Conservation (phyloP, 1,140 invertebrate genomes). For the Drosophila erecta region DNA sequence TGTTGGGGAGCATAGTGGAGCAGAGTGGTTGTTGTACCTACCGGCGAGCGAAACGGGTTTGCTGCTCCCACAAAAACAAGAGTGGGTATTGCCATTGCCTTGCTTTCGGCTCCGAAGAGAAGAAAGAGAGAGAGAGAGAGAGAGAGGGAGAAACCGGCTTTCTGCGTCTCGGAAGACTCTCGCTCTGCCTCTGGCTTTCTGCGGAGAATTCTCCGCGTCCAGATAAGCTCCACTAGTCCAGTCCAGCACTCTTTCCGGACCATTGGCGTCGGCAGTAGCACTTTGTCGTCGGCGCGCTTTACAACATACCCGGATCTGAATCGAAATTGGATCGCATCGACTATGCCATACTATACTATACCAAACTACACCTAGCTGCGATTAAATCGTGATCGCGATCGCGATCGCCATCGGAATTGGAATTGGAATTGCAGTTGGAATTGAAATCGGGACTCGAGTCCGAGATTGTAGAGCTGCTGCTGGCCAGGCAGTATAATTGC, state of each 20-base stretch:
- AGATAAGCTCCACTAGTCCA: constrained; percentile 59
- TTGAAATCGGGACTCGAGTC: constrained; percentile 23
- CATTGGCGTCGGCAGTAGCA: constrained; percentile 76
- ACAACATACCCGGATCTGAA: constrained; percentile 53
- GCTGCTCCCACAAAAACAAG: constrained; percentile 30
- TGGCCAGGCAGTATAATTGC: constrained; percentile 31
- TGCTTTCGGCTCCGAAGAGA: neutral
- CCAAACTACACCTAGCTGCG: neutral
- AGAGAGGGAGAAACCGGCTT: constrained; percentile 63
- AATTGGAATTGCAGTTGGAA: constrained; percentile 9
- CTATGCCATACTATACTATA: no score
- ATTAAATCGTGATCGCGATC: constrained; percentile 26
- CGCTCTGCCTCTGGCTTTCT: constrained; percentile 59
- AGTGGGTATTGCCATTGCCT: constrained; percentile 15
- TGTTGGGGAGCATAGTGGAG: neutral
- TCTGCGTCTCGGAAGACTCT: constrained; percentile 42
- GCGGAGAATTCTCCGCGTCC: constrained; percentile 33
- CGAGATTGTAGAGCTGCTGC: neutral
- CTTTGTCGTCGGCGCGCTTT: constrained; percentile 63
- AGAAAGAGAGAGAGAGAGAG: neutral
- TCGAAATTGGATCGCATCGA: no score
- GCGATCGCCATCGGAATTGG: constrained; percentile 17
- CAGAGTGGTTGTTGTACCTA: constrained; percentile 19
- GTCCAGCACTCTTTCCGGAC: constrained; percentile 67
- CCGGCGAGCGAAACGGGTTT: constrained; percentile 46